Evolutionary conservation across 2,797 vertebrate genomes (phyloP).

Genomic region (Coracias cyanogaster): DNA sequence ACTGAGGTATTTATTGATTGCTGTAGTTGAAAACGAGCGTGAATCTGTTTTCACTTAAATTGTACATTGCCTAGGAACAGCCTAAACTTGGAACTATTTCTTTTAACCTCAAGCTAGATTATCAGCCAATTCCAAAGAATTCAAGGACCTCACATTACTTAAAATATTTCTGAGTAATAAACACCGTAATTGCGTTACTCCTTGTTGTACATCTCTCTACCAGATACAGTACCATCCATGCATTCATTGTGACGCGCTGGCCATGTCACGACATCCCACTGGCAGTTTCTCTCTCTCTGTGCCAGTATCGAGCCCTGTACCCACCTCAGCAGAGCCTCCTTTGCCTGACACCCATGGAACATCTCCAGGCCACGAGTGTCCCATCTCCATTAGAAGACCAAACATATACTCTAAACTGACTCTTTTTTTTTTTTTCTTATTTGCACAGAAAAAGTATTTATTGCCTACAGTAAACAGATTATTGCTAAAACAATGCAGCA

Average conservation of each 20-base stretch:
- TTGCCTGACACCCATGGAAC: not conserved
- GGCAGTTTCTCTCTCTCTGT: not conserved
- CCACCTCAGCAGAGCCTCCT: not conserved
- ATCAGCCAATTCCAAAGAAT: not conserved
- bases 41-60: not conserved
- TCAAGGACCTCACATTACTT: not conserved
- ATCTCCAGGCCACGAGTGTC: not conserved
- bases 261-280: not conserved
- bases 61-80: not conserved
- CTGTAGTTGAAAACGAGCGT: not conserved
- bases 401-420: not conserved
- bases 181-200: not conserved
- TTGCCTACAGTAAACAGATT: not conserved
- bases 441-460: not conserved
- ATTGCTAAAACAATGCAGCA: not conserved
- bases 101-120: not conserved
- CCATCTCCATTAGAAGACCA: not conserved
- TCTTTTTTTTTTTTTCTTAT: not conserved
- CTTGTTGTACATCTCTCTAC: not conserved
- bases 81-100: not conserved
- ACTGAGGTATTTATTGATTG: slow-evolving; percentile 52
- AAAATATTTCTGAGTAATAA: not conserved
- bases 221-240: not conserved
- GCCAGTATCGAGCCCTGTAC: not conserved
- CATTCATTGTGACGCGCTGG: not conserved